phyloP scores from a whole-genome alignment of 2,113 vertebrate genomes.

The Glareola pratincola region DNA sequence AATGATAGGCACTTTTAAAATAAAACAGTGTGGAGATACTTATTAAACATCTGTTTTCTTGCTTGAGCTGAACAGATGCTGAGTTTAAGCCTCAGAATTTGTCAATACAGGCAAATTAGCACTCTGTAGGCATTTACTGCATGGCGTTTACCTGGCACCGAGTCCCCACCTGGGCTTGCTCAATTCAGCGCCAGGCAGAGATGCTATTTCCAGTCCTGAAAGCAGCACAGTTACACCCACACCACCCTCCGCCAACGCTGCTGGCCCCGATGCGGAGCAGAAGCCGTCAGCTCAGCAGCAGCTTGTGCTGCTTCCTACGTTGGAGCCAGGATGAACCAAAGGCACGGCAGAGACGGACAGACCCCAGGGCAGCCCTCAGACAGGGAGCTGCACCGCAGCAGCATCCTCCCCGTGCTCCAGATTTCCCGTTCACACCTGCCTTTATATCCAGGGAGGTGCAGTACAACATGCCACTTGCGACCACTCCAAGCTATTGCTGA shows the following conservation, averaged over 20 bases:
- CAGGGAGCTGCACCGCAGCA: not conserved
- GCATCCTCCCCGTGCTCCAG: not conserved
- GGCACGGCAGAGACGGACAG: not conserved
- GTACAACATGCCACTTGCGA: not conserved
- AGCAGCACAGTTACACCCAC: not conserved
- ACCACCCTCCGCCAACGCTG: not conserved
- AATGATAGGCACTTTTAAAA: not conserved
- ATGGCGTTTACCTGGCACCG: not conserved
- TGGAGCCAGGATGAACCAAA: fast-evolving
- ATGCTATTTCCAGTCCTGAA: not conserved
- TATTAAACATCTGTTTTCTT: not conserved
- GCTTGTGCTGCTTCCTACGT: not conserved
- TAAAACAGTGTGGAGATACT: not conserved
- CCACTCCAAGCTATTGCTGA: not conserved
- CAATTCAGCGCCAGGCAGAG: not conserved
- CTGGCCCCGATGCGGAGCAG: not conserved
- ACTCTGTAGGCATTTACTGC: not conserved
- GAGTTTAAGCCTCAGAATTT: not conserved
- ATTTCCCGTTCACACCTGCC: not conserved
- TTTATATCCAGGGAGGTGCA: not conserved
- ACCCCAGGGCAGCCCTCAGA: not conserved
- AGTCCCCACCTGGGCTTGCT: not conserved
- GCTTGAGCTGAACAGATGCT: not conserved
- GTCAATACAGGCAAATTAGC: not conserved
- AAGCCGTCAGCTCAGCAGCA: not conserved